These are phyloP conservation scores for Heteromurus nitidus DNA, from an alignment of 2,888 invertebrate genomes.

Conservation along the genomic window DNA sequence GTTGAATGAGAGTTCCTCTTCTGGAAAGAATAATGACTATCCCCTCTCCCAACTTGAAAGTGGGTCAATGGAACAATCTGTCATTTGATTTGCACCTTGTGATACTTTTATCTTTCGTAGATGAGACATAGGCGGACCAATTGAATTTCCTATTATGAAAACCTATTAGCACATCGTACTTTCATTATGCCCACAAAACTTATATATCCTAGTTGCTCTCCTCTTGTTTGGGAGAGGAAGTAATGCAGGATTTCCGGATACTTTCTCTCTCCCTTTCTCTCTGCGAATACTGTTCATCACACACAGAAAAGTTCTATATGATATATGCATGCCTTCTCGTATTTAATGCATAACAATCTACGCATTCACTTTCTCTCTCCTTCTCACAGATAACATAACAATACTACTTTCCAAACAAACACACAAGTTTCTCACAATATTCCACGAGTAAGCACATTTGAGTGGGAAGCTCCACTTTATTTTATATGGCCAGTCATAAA, in stretches of 20 bases:
- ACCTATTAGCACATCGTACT: too few species aligned
- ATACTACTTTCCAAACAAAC: not conserved
- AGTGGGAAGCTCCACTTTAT: not conserved
- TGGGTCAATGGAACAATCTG: not conserved
- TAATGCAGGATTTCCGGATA: not conserved
- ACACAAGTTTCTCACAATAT: too few species aligned
- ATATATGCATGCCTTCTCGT: not conserved
- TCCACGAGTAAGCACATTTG: slow-evolving; percentile 26
- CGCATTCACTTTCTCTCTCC: not conserved
- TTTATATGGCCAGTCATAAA: slow-evolving; percentile 13
- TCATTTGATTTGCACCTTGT: not conserved
- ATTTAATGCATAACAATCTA: not conserved
- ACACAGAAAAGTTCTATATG: not conserved
- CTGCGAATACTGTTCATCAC: too few species aligned
- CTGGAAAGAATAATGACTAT: not conserved
- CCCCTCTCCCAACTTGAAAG: not conserved
- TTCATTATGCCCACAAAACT: too few species aligned
- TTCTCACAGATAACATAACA: not conserved
- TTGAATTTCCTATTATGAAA: too few species aligned
- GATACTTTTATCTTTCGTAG: not conserved
- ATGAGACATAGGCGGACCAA: not conserved
- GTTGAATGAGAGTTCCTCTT: not conserved
- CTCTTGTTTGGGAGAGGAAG: too few species aligned
- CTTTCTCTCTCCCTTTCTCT: too few species aligned
- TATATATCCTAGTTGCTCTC: too few species aligned